A percentile compares a stretch with the other conserved stretches of the same genome.
These are phyloP conservation scores for Typhlichthys eigenmanni DNA, from an alignment of 2,797 vertebrate genomes.

Conservation along the genomic window DNA sequence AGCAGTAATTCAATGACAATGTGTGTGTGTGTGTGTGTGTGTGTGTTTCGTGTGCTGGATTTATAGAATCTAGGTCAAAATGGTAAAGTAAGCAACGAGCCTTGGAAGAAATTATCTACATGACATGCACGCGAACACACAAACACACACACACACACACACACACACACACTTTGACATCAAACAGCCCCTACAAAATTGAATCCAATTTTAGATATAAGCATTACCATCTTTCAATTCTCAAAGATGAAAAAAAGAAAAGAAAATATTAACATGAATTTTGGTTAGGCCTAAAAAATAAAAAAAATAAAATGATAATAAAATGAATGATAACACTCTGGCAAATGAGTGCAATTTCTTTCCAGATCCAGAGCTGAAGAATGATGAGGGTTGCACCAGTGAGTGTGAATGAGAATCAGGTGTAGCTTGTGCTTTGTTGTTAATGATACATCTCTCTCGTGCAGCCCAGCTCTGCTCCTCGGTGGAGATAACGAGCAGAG, in stretches of 20 bases:
- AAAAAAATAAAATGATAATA: neutral
- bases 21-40: constrained; percentile 2
- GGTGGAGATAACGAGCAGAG: constrained; percentile 66
- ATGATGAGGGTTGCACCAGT: constrained; percentile 52
- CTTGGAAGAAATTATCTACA: constrained; percentile 56
- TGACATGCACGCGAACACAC: constrained; percentile 25
- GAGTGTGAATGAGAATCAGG: constrained; percentile 61
- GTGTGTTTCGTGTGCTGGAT: constrained; percentile 40
- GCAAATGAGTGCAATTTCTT: constrained; percentile 55
- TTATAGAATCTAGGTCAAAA: constrained; percentile 71
- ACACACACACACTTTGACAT: constrained; percentile 13
- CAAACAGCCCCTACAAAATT: constrained; percentile 41
- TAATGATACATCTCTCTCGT: constrained; percentile 70
- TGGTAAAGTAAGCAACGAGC: constrained; percentile 48
- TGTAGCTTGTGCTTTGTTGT: constrained; percentile 66
- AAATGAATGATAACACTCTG: constrained; percentile 33
- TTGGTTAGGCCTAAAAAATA: constrained; percentile 37
- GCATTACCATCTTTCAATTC: constrained; percentile 36
- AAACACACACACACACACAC: constrained; percentile 20
- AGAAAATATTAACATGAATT: constrained; percentile 52
- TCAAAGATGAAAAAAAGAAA: constrained; percentile 39
- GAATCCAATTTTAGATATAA: constrained; percentile 56
- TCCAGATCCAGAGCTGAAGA: constrained; percentile 35
- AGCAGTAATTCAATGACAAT: neutral
- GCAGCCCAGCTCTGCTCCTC: constrained; percentile 42